A percentile compares a stretch with the other conserved stretches of the same genome.
These are phyloP conservation scores for Amphipoea oculea DNA, from an alignment of 2,888 invertebrate genomes.

Conservation along the genomic window DNA sequence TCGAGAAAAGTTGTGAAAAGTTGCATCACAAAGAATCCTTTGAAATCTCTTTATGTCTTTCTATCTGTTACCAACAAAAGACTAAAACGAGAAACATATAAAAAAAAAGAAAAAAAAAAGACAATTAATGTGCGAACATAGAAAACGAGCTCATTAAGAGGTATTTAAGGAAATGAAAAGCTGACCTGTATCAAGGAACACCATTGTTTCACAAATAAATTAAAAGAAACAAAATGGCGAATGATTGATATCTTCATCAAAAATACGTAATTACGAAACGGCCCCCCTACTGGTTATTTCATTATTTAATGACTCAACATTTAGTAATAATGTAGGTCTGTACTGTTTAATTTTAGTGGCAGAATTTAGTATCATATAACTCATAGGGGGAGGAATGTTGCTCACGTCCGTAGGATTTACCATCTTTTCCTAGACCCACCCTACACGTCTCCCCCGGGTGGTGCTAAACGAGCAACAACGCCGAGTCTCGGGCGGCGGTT, in stretches of 20 bases:
- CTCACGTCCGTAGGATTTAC: no score
- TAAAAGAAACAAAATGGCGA: background rate
- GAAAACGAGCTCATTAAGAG: constrained; percentile 2
- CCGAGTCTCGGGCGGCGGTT: no score
- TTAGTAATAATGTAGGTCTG: background rate
- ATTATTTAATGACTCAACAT: background rate
- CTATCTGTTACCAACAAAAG: constrained; percentile 2
- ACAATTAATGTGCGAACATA: background rate
- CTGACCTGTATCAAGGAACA: background rate
- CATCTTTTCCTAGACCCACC: no score
- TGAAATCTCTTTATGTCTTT: constrained; percentile 36
- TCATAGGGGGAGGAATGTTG: no score
- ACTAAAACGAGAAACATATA: background rate
- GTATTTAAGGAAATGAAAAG: background rate
- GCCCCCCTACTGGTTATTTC: background rate
- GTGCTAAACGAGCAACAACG: no score
- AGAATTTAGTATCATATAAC: background rate
- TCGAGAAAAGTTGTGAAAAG: constrained; percentile 40
- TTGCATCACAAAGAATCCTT: constrained; percentile 39
- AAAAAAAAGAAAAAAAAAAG: background rate
- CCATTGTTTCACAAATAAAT: background rate
- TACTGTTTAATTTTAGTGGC: background rate
- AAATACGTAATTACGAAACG: background rate
- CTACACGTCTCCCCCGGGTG: no score
- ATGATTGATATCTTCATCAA: constrained; percentile 1